These are phyloP conservation scores for Mythimna ferrago DNA, from an alignment of 2,888 invertebrate genomes.

Conservation along the genomic window DNA sequence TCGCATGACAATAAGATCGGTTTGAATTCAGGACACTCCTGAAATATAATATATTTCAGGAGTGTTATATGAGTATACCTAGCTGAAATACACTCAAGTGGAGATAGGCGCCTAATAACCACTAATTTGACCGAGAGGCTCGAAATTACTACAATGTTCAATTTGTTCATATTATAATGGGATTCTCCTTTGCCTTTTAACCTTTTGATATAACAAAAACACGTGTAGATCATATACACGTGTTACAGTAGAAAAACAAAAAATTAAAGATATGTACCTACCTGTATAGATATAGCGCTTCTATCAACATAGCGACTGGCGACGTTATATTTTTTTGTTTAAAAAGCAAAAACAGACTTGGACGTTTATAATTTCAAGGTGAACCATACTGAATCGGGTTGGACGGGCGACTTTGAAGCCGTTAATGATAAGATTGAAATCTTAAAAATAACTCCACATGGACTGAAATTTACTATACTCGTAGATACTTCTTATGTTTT, in stretches of 20 bases:
- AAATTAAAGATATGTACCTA: neutral
- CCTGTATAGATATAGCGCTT: slow-evolving; percentile 1
- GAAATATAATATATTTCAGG: too few species aligned
- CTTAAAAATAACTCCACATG: slow-evolving; percentile 11
- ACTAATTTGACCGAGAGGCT: neutral
- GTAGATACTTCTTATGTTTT: slow-evolving; percentile 7
- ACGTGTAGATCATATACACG: neutral
- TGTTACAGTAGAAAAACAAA: neutral
- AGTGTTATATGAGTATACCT: too few species aligned
- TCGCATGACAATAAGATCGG: neutral
- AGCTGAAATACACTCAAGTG: neutral
- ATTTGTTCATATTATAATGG: neutral
- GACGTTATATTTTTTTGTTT: slow-evolving; percentile 9
- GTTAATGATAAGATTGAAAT: slow-evolving; percentile 22
- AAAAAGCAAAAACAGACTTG: slow-evolving; percentile 28
- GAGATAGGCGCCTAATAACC: neutral
- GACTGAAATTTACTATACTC: neutral
- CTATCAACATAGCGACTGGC: slow-evolving; percentile 17
- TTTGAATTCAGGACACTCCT: neutral
- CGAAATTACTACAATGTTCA: neutral
- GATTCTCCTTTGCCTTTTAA: slow-evolving; percentile 6
- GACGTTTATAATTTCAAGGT: slow-evolving; percentile 64
- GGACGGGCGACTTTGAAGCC: slow-evolving; percentile 34
- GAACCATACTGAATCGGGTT: slow-evolving; percentile 54
- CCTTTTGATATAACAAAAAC: slow-evolving; percentile 8